phyloP scores from a whole-genome alignment of 2,888 invertebrate genomes.

The Labia minor region DNA sequence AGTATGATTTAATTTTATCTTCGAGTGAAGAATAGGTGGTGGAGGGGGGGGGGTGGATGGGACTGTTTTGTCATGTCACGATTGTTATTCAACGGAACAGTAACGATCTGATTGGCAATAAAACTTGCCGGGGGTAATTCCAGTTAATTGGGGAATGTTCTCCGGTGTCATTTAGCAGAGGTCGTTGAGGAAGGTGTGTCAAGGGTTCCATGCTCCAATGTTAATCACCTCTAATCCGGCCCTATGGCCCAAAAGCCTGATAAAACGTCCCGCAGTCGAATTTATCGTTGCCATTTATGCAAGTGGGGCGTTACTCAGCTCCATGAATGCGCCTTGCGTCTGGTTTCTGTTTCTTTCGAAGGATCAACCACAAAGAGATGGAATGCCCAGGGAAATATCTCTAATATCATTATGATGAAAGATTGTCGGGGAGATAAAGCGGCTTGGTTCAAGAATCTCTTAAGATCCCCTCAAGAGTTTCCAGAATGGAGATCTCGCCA shows the following conservation, averaged over 20 bases:
- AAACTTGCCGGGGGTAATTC: too few species aligned
- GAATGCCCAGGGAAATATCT: background rate
- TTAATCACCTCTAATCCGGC: background rate
- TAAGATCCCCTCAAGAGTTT: background rate
- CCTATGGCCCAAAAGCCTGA: background rate
- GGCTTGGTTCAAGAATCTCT: background rate
- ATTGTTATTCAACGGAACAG: too few species aligned
- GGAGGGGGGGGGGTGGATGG: too few species aligned
- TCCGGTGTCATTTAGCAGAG: background rate
- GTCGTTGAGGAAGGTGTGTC: background rate
- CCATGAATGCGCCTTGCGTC: background rate
- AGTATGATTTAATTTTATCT: too few species aligned
- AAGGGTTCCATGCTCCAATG: background rate
- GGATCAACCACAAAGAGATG: background rate
- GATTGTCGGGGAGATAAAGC: background rate
- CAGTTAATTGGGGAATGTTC: too few species aligned
- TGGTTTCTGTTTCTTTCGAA: background rate
- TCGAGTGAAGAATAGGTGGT: too few species aligned
- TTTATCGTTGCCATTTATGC: background rate
- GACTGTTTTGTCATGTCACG: too few species aligned
- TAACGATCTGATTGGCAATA: too few species aligned
- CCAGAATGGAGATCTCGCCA: too few species aligned
- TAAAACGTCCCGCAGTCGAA: background rate
- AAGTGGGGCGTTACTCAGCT: background rate
- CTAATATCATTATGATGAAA: background rate